Conservation (phyloP, 2,797 vertebrate species). For the Poeciliopsis paucimaculata region DNA sequence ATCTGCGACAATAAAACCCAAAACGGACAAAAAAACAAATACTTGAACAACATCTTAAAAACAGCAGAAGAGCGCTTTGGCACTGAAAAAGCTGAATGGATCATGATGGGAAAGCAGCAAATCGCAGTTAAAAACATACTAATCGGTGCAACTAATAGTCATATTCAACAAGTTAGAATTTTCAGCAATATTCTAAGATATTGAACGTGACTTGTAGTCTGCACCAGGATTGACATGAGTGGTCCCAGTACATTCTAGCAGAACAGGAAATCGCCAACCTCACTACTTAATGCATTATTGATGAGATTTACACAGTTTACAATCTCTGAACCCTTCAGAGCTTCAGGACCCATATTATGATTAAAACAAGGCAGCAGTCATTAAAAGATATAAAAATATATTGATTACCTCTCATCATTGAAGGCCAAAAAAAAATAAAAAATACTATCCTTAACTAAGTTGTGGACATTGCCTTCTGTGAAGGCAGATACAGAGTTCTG, state of each 20-base stretch:
- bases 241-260: conserved; percentile 50
- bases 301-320: conserved; percentile 16
- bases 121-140: conserved; percentile 22
- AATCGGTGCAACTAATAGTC: conserved; percentile 5
- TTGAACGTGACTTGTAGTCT: conserved; percentile 23
- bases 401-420: conserved; percentile 53
- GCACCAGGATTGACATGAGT: conserved; percentile 25
- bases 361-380: conserved; percentile 63
- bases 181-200: neutral
- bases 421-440: conserved; percentile 41
- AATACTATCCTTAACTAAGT: conserved; percentile 51
- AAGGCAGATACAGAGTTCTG: conserved; percentile 60
- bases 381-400: conserved; percentile 79
- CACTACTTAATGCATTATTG: conserved; percentile 10
- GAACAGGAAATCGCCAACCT: conserved; percentile 29
- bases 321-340: conserved; percentile 43
- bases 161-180: neutral
- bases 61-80: conserved; percentile 55
- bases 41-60: conserved; percentile 13
- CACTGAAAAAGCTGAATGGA: conserved; percentile 32
- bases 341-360: conserved; percentile 31
- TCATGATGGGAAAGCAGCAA: conserved; percentile 10
- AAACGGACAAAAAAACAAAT: conserved; percentile 13
- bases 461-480: conserved; percentile 39
- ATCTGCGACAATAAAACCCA: conserved; percentile 7